Base-by-base conservation (phyloP, 2,888 invertebrate genomes). In the Chirona hameri region DNA sequence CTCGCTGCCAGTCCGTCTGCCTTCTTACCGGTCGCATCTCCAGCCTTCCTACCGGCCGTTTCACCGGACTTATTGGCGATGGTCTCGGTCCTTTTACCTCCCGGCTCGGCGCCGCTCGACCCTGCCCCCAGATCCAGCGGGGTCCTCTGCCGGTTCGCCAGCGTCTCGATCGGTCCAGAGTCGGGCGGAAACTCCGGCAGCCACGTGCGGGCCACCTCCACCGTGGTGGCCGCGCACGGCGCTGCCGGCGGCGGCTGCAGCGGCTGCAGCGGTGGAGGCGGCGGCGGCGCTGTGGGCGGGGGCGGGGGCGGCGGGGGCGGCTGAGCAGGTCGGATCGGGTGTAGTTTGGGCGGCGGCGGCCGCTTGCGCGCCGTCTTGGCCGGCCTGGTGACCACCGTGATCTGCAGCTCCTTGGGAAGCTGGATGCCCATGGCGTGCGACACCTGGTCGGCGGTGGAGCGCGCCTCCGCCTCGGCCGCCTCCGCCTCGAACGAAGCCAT, bases 361-460 rank as follows among this genome's bases (percentile, higher is more conserved):
- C 48, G 52, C 27, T 48, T 79, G 14, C 48, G 48, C 27, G 3
- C 21, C 24, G 9, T 14, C 27, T 48, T 46, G 12, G 46, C 27
- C 79, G 31, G 27, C n/a, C 27, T 52, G 27, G 79, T 79, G 14
- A 79, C 79, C 48, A 79, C 27, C 27, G 79, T 79, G 79, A 79
- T 79, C 79, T 79, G 79, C 79, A 79, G 79, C 52, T 79, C 79
- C 79, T 79, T 79, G 14, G 79, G 79, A n/a, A 79, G 79, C 52
- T 79, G 79, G 29, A 79, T 79, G 79, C 79, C 79, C 79, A 79
- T 79, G 24, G 4, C 48, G 24, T 52, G 79, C 52, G 79, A 79
- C n/a, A 79, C 79, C 52, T 79, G 27, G 79, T 79, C 48, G 52
- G 79, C 48, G 0, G 79, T 76, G 76, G 76, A 39, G 39, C 76